Percentiles rank a stretch among this genome's conserved stretches.
Conservation (phyloP, 2,797 vertebrate species). For the Danio jaintianensis region DNA sequence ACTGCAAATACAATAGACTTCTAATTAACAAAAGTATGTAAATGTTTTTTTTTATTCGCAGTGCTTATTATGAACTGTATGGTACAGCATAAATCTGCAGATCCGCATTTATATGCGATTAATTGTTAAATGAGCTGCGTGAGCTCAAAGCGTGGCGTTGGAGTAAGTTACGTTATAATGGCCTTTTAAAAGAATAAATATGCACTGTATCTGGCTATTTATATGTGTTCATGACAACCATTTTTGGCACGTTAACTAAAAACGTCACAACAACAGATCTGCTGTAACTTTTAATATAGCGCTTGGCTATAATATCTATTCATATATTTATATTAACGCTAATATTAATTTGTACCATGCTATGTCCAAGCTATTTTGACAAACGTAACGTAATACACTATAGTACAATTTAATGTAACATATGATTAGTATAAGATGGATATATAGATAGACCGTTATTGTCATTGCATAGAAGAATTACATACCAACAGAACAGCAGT, state of each 20-base stretch:
- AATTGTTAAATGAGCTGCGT: constrained; percentile 14
- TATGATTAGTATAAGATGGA: no score
- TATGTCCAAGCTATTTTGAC: no score
- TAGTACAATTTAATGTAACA: no score
- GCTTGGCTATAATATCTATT: no score
- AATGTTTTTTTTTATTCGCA: background rate
- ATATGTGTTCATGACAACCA: background rate
- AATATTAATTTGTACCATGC: no score
- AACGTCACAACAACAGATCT: background rate
- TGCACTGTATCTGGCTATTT: background rate
- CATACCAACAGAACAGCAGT: no score
- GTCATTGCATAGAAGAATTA: no score
- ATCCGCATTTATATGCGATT: background rate
- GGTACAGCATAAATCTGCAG: no score
- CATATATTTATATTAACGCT: no score
- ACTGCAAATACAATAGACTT: background rate
- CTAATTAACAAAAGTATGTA: constrained; percentile 5
- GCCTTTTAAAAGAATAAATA: background rate
- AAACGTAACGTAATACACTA: no score
- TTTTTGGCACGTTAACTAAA: background rate
- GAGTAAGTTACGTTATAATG: background rate
- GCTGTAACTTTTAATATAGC: background rate
- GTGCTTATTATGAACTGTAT: background rate
- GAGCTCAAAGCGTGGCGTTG: constrained; percentile 1
- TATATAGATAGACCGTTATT: no score